These are phyloP conservation scores for Rhinoderma darwinii DNA, from an alignment of 2,113 vertebrate genomes.

Conservation along the genomic window DNA sequence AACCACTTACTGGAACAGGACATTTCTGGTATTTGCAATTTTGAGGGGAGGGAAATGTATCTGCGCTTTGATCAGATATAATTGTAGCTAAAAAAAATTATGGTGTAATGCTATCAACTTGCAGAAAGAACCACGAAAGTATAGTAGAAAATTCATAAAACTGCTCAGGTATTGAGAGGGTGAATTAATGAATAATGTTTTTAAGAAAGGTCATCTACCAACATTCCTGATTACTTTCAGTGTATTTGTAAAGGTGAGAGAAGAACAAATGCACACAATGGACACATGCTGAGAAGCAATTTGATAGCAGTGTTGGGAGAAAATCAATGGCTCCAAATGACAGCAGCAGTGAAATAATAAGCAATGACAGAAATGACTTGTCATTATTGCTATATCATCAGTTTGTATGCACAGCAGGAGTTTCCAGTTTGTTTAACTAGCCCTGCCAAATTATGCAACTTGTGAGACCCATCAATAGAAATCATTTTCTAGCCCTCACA, in stretches of 20 bases:
- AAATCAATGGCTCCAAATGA: conserved; percentile 46
- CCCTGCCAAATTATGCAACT: neutral
- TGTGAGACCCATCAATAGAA: neutral
- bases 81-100: neutral
- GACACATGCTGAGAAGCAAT: conserved; percentile 46
- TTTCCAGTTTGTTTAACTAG: conserved; percentile 24
- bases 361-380: conserved; percentile 22
- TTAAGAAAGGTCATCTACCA: neutral
- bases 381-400: conserved; percentile 40
- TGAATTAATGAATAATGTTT: neutral
- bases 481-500: neutral
- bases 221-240: neutral
- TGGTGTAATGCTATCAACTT: neutral
- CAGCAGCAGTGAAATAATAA: conserved; percentile 35
- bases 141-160: neutral
- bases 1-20: neutral
- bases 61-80: neutral
- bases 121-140: neutral
- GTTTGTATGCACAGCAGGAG: conserved; percentile 21
- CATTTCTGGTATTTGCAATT: conserved; percentile 4
- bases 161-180: neutral
- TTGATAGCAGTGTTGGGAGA: conserved; percentile 19
- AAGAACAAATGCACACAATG: conserved; percentile 22
- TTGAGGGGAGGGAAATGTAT: neutral
- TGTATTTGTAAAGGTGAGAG: conserved; percentile 5